phyloP scores from a whole-genome alignment of 2,113 vertebrate species.

The Phoenicopterus ruber region DNA sequence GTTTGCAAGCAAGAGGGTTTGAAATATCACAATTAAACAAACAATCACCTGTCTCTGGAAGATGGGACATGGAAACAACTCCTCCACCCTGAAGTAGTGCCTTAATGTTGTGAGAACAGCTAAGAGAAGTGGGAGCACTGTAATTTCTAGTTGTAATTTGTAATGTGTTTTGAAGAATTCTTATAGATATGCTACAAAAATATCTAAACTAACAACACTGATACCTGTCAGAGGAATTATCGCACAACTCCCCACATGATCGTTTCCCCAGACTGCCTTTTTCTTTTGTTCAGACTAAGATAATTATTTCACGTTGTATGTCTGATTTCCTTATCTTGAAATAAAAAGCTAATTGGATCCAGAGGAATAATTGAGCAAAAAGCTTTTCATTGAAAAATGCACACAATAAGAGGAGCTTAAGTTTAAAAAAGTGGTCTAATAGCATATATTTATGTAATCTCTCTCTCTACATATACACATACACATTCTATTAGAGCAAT shows the following conservation, averaged over 20 bases:
- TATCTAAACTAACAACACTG: neutral
- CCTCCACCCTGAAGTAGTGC: neutral
- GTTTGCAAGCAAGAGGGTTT: neutral
- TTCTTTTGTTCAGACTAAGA: neutral
- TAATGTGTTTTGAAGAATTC: neutral
- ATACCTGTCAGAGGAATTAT: neutral
- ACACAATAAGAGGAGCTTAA: neutral
- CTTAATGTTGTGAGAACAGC: neutral
- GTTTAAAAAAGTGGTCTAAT: neutral
- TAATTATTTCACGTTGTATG: neutral
- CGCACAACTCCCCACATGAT: neutral
- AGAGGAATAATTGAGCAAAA: neutral
- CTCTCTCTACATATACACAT: neutral
- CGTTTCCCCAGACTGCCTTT: neutral
- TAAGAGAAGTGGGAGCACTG: neutral
- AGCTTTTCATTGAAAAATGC: neutral
- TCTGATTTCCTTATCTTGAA: neutral
- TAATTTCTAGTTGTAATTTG: neutral
- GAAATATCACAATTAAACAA: neutral
- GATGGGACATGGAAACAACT: neutral
- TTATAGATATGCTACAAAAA: neutral
- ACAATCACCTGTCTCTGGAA: neutral
- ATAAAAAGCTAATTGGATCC: neutral
- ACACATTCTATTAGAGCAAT: neutral
- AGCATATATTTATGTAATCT: neutral